A percentile compares a stretch with the other conserved stretches of the same genome.
phyloP scores from a whole-genome alignment of 1,140 invertebrate species.

The Pseudobourletiella spinata region DNA sequence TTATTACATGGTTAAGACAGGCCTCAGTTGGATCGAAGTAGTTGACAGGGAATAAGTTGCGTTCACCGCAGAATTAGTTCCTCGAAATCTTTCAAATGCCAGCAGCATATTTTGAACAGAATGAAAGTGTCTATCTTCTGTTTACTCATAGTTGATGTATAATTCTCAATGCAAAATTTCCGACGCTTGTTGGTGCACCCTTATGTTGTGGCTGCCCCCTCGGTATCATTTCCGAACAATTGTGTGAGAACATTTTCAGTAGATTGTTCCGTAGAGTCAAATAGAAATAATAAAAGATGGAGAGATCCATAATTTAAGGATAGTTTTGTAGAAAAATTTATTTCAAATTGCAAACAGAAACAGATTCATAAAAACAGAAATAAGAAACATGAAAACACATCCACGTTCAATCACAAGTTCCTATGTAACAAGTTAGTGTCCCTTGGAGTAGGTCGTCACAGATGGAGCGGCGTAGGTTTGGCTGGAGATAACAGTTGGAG shows the following conservation, averaged over 20 bases:
- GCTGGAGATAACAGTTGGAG: slow-evolving; percentile 1
- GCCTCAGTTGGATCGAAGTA: neutral
- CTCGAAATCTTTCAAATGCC: neutral
- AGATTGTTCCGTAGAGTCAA: too few species aligned
- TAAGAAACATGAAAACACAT: neutral
- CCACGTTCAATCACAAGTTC: neutral
- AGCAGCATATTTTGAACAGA: neutral
- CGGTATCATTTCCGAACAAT: too few species aligned
- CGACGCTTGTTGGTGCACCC: too few species aligned
- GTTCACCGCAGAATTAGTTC: neutral
- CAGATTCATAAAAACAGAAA: neutral
- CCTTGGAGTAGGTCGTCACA: slow-evolving; percentile 1
- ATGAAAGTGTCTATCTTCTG: too few species aligned
- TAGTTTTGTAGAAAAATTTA: neutral
- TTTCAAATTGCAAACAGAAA: too few species aligned
- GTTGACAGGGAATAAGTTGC: neutral
- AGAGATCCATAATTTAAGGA: too few species aligned
- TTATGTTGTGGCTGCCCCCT: too few species aligned
- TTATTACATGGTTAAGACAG: neutral
- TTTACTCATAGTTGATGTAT: too few species aligned
- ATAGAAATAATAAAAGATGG: too few species aligned
- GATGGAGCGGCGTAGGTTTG: slow-evolving; percentile 17
- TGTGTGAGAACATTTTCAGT: too few species aligned
- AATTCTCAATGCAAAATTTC: too few species aligned
- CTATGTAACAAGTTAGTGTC: neutral